Percentiles rank a stretch among this genome's conserved stretches.
These are phyloP conservation scores for Chlorocebus sabaeus DNA, from an alignment of 2,113 vertebrate species.

Conservation along the genomic window DNA sequence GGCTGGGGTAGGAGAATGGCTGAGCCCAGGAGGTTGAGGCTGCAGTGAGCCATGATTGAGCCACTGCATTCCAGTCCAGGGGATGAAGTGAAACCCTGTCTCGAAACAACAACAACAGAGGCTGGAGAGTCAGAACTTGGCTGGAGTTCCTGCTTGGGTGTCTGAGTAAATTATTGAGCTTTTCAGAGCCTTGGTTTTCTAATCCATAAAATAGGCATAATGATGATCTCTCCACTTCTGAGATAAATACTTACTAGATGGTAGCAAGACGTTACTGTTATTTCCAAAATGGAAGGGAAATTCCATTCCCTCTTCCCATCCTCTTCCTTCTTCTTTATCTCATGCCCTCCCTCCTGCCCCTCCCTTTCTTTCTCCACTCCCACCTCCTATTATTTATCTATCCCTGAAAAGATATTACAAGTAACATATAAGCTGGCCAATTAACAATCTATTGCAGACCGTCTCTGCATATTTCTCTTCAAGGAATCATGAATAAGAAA, in stretches of 20 bases:
- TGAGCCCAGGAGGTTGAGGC: too few relatives aligned
- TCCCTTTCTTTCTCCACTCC: too few relatives aligned
- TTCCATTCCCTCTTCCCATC: too few relatives aligned
- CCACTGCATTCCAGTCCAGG: too few relatives aligned
- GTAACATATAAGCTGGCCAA: neutral
- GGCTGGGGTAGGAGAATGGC: too few relatives aligned
- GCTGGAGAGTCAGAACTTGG: neutral
- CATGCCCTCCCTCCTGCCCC: too few relatives aligned
- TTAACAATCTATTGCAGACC: neutral
- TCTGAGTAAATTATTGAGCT: neutral
- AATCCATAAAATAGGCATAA: neutral
- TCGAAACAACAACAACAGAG: neutral
- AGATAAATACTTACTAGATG: neutral
- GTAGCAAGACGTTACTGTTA: neutral
- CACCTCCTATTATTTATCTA: neutral
- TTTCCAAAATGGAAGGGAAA: neutral
- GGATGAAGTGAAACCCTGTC: too few relatives aligned
- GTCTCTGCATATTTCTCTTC: neutral
- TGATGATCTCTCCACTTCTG: neutral
- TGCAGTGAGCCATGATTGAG: too few relatives aligned
- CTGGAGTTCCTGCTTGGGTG: neutral
- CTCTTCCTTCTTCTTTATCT: neutral
- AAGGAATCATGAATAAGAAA: neutral
- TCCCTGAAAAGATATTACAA: neutral
- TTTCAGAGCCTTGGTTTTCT: neutral